Conservation (phyloP, 2,113 vertebrate genomes). For the Columba livia region DNA sequence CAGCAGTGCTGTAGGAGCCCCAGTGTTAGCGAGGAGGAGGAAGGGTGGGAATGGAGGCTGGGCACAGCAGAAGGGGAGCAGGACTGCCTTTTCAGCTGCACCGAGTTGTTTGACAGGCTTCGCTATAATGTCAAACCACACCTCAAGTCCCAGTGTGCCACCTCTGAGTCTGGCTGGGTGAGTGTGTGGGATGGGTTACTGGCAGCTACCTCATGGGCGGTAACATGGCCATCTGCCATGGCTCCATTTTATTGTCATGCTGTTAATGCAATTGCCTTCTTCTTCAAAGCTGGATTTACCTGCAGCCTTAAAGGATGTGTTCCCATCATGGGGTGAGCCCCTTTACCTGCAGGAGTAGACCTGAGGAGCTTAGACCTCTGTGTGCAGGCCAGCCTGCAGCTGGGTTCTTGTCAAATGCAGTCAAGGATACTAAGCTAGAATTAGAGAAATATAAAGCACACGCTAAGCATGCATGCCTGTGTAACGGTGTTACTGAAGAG, state of each 20-base stretch:
- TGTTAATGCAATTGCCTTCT: background rate
- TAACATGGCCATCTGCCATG: background rate
- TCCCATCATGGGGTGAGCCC: background rate
- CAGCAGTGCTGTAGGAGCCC: background rate
- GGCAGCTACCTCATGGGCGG: background rate
- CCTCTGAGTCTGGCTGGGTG: fast-evolving
- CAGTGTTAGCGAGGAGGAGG: background rate
- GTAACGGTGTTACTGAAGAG: background rate
- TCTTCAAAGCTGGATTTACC: background rate
- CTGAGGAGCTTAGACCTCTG: background rate
- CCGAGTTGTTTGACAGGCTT: background rate
- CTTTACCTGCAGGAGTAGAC: background rate
- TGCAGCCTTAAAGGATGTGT: background rate
- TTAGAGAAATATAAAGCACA: background rate
- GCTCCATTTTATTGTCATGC: background rate
- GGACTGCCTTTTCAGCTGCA: background rate
- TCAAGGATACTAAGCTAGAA: background rate
- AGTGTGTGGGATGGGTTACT: background rate
- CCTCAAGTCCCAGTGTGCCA: background rate
- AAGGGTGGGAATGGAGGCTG: background rate
- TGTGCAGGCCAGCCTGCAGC: background rate
- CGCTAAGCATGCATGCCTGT: background rate
- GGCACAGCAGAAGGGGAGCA: background rate
- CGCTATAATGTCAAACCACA: background rate
- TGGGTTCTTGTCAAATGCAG: background rate